Conservation (phyloP, 1,140 invertebrate species). For the Drosophila erecta region DNA sequence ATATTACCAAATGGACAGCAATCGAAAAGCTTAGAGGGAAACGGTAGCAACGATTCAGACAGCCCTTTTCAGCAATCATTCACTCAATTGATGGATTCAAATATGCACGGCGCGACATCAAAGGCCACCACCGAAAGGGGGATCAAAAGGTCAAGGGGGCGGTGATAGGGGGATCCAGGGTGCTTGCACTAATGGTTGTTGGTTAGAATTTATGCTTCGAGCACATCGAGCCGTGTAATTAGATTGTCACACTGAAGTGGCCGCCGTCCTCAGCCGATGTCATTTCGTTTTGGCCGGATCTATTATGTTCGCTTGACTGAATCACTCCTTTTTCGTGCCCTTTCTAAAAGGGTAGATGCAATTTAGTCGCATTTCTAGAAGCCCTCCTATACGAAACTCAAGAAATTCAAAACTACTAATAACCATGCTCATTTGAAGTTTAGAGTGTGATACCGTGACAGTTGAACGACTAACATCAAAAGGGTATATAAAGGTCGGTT, state of each 20-base stretch:
- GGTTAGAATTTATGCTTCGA: conserved; percentile 33
- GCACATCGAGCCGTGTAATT: conserved; percentile 77
- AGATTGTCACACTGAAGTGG: conserved; percentile 79
- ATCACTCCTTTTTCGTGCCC: conserved; percentile 12
- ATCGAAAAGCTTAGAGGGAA: conserved; percentile 7
- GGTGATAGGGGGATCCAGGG: background rate
- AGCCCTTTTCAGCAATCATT: conserved; percentile 70
- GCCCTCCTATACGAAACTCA: too few relatives aligned
- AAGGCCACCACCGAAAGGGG: conserved; percentile 37
- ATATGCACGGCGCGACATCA: conserved; percentile 66
- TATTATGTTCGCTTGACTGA: conserved; percentile 60
- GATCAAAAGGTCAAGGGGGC: conserved; percentile 31
- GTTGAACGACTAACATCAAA: background rate
- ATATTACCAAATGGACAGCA: conserved; percentile 48
- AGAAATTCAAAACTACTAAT: too few relatives aligned
- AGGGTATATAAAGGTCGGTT: background rate
- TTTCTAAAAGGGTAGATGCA: background rate
- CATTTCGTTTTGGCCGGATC: conserved; percentile 26
- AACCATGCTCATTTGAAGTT: background rate
- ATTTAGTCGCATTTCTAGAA: background rate
- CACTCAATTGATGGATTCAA: conserved; percentile 71
- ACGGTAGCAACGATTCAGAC: conserved; percentile 10
- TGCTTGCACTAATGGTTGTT: conserved; percentile 5
- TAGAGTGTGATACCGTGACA: background rate
- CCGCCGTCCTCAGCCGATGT: conserved; percentile 22